Conservation (phyloP, 2,797 vertebrate genomes). For the Pipistrellus pipistrellus region DNA sequence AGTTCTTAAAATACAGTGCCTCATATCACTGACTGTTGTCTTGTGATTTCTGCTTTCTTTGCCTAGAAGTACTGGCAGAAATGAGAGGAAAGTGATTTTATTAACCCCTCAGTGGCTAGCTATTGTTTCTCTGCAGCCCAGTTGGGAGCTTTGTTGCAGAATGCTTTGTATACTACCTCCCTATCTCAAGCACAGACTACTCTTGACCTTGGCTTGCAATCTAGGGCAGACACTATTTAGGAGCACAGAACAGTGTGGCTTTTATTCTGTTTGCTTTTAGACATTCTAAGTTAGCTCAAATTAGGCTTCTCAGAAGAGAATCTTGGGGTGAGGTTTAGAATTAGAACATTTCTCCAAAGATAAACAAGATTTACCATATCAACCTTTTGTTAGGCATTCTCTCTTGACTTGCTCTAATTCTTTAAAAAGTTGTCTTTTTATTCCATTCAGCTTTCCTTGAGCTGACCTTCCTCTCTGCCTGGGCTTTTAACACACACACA, state of each 20-base stretch:
- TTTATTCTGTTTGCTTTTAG: constrained; percentile 50
- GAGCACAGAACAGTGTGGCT: neutral
- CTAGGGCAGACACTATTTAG: constrained; percentile 11
- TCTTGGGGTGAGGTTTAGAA: constrained; percentile 44
- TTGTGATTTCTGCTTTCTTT: constrained; percentile 31
- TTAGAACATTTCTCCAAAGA: constrained; percentile 32
- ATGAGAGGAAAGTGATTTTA: neutral
- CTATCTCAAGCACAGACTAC: neutral
- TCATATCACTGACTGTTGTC: neutral
- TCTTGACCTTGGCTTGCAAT: neutral
- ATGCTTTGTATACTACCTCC: neutral
- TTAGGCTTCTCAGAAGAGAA: constrained; percentile 22
- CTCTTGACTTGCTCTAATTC: constrained; percentile 33
- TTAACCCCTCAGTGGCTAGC: neutral
- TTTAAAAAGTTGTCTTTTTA: neutral
- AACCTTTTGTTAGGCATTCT: neutral
- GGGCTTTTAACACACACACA: neutral
- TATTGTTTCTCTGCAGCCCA: neutral
- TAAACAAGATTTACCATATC: neutral
- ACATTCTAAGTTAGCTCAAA: neutral
- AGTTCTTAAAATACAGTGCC: neutral
- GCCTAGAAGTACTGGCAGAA: neutral
- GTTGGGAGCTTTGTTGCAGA: neutral
- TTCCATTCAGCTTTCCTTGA: neutral
- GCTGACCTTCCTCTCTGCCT: neutral